Base-by-base conservation (phyloP, 2,888 invertebrate genomes). In the Drosophila sordidula region DNA sequence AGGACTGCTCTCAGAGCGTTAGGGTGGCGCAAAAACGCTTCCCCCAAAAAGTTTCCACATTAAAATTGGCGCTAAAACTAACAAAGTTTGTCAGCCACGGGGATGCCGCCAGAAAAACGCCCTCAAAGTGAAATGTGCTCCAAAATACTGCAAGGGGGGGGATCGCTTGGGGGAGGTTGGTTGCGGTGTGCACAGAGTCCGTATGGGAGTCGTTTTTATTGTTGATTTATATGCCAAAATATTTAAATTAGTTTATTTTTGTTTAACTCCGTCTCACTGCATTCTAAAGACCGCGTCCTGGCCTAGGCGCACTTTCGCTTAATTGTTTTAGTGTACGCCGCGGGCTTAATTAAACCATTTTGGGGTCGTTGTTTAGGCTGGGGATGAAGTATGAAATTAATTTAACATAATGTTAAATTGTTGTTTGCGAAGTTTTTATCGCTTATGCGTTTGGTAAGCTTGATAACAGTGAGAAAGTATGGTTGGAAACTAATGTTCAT, bases 41-140 rank as follows among this genome's bases (percentile, higher is more conserved):
- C 38, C 56, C 58, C 42, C 26, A 41, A 59, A 82, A 81, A 83
- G 68, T 85, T 83, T 87, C 41, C 68, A 74, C 87, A 83, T 87
- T 83, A 85, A 83, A 87, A 85, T 85, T 87, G 87, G 73, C 82
- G 82, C 79, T 81, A 81, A 87, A 83, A 85, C 87, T 85, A 85
- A 79, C 70, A 70, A 87, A 83, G 56, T 83, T 87, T 79, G 76
- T 65, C 70, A 75, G 44, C 41, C 34, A 54, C 38, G 42, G 45
- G 38, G 55, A 50, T 41, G 58, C 39, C 56, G 16, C 38, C 22
- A 34, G 49, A 49, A 38, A 54, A 49, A 39, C 57, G 36, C 22
- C 22, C 38, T 12, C 25, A 26, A 26, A 22, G 14, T 29, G 22
- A 39, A 39, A 18, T 61, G 45, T 32, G 14, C 18, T 12, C 25